Percentiles rank a stretch among this genome's conserved stretches.
Conservation (phyloP, 1,140 invertebrate species). For the Leptestheria dahalacensis region DNA sequence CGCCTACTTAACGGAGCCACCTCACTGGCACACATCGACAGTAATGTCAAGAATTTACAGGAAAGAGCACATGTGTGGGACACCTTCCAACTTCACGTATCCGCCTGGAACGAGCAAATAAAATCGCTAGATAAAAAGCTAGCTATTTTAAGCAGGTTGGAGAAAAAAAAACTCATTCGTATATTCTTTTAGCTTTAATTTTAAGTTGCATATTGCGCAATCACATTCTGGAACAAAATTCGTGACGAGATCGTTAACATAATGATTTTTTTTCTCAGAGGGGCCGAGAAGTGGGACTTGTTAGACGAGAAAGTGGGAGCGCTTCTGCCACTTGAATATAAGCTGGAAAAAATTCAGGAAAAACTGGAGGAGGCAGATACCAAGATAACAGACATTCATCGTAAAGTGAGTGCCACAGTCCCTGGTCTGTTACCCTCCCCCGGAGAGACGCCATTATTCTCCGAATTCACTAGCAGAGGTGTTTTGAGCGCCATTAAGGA, state of each 20-base stretch:
- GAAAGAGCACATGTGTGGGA: conserved; percentile 33
- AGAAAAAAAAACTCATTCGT: background rate
- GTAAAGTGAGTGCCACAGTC: background rate
- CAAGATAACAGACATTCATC: conserved; percentile 15
- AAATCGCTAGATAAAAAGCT: conserved; percentile 31
- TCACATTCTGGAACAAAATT: too few species aligned
- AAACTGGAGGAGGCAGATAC: conserved; percentile 21
- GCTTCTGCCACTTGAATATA: conserved; percentile 25
- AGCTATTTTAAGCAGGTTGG: conserved; percentile 30
- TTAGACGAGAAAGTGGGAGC: conserved; percentile 25
- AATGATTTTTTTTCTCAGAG: conserved; percentile 20
- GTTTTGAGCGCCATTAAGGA: conserved; percentile 26
- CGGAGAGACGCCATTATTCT: conserved; percentile 14
- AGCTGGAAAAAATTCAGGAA: conserved; percentile 22
- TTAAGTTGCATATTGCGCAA: too few species aligned
- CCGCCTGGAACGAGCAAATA: conserved; percentile 34
- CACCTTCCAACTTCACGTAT: conserved; percentile 31
- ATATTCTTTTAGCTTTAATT: background rate
- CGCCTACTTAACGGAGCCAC: conserved; percentile 25
- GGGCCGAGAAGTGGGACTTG: conserved; percentile 26
- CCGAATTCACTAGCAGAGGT: conserved; percentile 23
- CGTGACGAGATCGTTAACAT: background rate
- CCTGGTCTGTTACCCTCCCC: background rate
- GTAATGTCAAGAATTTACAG: conserved; percentile 28
- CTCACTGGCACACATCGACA: conserved; percentile 27